These are phyloP conservation scores for Eubasilissa splendida DNA, from an alignment of 2,888 invertebrate genomes.

Conservation along the genomic window DNA sequence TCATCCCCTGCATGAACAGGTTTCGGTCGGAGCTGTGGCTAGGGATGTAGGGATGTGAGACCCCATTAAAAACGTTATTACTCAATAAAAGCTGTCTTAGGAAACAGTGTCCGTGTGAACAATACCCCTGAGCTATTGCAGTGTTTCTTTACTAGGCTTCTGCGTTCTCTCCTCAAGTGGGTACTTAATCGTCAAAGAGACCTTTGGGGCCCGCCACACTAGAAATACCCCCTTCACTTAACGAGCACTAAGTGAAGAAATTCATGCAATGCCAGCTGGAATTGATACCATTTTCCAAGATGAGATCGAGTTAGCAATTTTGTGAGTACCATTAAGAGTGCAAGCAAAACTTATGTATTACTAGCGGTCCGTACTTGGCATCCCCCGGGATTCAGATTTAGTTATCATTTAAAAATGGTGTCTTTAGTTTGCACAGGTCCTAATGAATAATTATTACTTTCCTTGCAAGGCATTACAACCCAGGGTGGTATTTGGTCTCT, in stretches of 20 bases:
- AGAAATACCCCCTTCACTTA: conserved; percentile 17
- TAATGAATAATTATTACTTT: too few species aligned
- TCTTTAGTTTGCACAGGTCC: too few species aligned
- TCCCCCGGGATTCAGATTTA: too few species aligned
- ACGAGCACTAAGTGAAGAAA: conserved; percentile 22
- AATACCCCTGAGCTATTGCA: conserved; percentile 30
- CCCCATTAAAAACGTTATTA: conserved; percentile 51
- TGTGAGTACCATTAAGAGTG: too few species aligned
- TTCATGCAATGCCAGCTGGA: too few species aligned
- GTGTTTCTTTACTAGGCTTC: conserved; percentile 2
- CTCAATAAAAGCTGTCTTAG: conserved; percentile 46
- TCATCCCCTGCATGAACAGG: background rate
- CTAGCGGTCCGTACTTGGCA: too few species aligned
- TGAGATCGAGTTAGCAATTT: too few species aligned
- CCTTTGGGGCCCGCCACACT: conserved; percentile 30
- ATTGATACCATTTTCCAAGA: too few species aligned
- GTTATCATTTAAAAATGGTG: too few species aligned
- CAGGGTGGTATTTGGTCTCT: too few species aligned
- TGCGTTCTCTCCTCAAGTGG: background rate
- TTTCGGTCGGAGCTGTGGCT: background rate
- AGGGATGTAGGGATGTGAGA: conserved; percentile 1
- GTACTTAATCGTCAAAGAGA: conserved; percentile 47
- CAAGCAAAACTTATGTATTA: too few species aligned
- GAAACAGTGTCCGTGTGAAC: conserved; percentile 33
- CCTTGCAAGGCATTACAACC: too few species aligned